A percentile compares a stretch with the other conserved stretches of the same genome.
Conservation (phyloP, 2,113 vertebrate species). For the Ammodytes dubius region DNA sequence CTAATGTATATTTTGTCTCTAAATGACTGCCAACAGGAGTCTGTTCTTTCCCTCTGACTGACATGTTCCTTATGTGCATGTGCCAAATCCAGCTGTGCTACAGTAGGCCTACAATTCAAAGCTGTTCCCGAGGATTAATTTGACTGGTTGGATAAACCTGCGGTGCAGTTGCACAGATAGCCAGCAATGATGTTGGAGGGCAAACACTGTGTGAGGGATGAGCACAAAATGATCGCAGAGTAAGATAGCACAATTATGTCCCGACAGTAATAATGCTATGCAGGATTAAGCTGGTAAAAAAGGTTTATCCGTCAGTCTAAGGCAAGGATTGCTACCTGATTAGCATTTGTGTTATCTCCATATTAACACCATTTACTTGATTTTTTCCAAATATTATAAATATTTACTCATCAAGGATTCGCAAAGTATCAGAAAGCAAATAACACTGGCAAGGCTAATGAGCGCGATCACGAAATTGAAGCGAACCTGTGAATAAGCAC, state of each 20-base stretch:
- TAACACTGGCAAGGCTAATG: neutral
- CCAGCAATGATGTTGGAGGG: constrained; percentile 53
- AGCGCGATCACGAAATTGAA: neutral
- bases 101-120: constrained; percentile 42
- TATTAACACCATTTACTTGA: constrained; percentile 13
- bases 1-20: constrained; percentile 44
- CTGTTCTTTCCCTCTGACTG: constrained; percentile 49
- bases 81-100: constrained; percentile 62
- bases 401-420: neutral
- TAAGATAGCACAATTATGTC: constrained; percentile 51
- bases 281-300: constrained; percentile 45
- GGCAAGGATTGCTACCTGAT: neutral
- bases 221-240: constrained; percentile 57
- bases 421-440: neutral
- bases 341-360: constrained; percentile 37
- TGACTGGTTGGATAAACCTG: constrained; percentile 66
- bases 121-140: constrained; percentile 65
- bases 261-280: constrained; percentile 27
- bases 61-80: constrained; percentile 50
- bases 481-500: neutral
- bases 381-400: neutral
- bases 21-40: constrained; percentile 46
- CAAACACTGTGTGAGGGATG: constrained; percentile 55
- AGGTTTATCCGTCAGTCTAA: constrained; percentile 19
- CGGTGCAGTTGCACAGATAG: constrained; percentile 53